Evolutionary conservation across 1,140 invertebrate genomes (phyloP).

Genomic region (Homalodisca vitripennis): DNA sequence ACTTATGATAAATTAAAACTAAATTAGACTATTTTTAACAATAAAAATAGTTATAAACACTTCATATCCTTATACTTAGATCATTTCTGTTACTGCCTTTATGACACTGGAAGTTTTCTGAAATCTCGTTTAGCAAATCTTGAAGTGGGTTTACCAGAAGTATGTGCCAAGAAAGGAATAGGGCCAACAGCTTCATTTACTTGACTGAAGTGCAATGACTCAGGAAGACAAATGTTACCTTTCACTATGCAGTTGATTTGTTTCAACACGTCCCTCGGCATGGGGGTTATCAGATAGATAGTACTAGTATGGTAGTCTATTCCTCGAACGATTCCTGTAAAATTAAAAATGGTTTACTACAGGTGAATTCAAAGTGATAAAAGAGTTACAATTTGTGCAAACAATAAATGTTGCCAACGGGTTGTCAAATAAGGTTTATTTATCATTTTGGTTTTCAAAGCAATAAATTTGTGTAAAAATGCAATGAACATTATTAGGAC

Average conservation of each 20-base stretch:
- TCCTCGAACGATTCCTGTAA: conserved; percentile 31
- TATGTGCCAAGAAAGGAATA: conserved; percentile 8
- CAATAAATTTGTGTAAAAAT: too few relatives aligned
- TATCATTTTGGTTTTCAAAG: too few relatives aligned
- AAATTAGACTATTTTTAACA: too few relatives aligned
- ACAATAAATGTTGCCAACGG: background rate
- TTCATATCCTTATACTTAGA: too few relatives aligned
- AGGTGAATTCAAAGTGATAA: too few relatives aligned
- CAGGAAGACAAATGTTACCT: conserved; percentile 11
- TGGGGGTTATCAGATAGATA: conserved; percentile 21
- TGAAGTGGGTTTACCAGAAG: background rate
- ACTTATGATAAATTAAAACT: too few relatives aligned
- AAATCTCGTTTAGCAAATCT: conserved; percentile 18
- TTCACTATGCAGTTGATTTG: conserved; percentile 26
- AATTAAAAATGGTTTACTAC: too few relatives aligned
- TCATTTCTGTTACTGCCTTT: too few relatives aligned
- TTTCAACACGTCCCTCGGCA: background rate
- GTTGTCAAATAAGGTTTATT: too few relatives aligned
- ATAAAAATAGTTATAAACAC: too few relatives aligned
- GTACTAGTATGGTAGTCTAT: background rate
- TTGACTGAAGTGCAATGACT: background rate
- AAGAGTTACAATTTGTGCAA: background rate
- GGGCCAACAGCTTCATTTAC: background rate
- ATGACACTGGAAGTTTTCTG: background rate
- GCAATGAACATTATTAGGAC: too few relatives aligned